Base-by-base conservation (phyloP, 2,797 vertebrate species). In the Ctenopoma multispine region DNA sequence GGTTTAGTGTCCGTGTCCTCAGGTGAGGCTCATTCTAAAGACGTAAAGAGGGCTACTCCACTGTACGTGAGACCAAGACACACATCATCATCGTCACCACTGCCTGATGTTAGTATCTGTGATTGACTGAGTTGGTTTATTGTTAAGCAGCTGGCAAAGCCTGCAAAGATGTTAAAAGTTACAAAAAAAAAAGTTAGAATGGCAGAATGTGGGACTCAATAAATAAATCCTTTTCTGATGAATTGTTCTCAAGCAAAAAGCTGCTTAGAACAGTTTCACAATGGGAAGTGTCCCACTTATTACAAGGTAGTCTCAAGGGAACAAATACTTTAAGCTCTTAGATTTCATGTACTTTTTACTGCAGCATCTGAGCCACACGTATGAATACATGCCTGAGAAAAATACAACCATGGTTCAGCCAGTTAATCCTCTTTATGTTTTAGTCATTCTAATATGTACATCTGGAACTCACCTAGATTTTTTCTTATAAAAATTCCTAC, bases 61-160 rank as follows among this genome's bases (percentile, higher is more conserved):
- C 85, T 89, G 83, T 88, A 88, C 88, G 82, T 81, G 84, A 80
- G 80, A 72, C 66, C 29, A 46, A 24, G 44, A 72, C 21, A 31
- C n/a, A 27, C 5, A 54, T 44, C 14, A 50, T 27, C n/a, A 49
- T n/a, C 56, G 20, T 27, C 51, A 67, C 13, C 11, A 21, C 9
- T 11, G 18, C 1, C 49, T 15, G 1, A 6, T 21, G 31, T 50
- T 40, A 20, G 46, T 20, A 20, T 21, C 18, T 36, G 27, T 1
- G 1, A 29, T 13, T 29, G 9, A 46, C n/a, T 38, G 10, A 38
- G 10, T 38, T 12, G 12, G 12, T 38, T 50, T 36, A 7, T 9
- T 17, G 51, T 41, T 41, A 24, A 49, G 15, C 10, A 40, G 18
- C 14, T 5, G 7, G n/a, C n/a, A n/a, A n/a, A n/a, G n/a, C n/a